Base-by-base conservation (phyloP, 2,113 vertebrate genomes). In the Corvus moneduloides region DNA sequence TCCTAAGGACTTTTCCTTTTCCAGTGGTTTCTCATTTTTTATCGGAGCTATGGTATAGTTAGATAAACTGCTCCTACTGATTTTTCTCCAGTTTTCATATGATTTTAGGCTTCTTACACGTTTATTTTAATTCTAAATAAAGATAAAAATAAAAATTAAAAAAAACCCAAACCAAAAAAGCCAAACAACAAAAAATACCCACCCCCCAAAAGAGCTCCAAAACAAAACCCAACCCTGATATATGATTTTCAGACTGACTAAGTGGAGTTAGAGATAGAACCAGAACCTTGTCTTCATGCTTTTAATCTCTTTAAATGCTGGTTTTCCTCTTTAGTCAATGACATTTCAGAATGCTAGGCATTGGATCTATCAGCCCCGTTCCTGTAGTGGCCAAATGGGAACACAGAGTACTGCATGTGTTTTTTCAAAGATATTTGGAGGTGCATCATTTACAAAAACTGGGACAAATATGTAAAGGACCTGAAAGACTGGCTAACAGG, bases 201-300 rank as follows among this genome's bases (percentile, higher is more conserved):
- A 0, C 4, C 2, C 5, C 8, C 8, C 18, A 49, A 69, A 39
- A 28, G 32, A 59, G 2, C 10, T 16, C 17, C 30, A 28, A 62
- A 33, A 16, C 5, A 30, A 37, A 37, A 22, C 48, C 12, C 6
- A 43, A 11, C 11, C 3, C 17, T 24, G 3, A 61, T 16, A 17
- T 2, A 33, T 24, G 28, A 48, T 67, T 84, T 92, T 51, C 26
- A 61, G 43, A 28, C 9, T 49, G 35, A 51, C 28, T 72, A 62
- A 62, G 7, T 1, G 1, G 32, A 55, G 3, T 46, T 61, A 64
- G 41, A 78, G 6, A 18, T 26, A 41, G 13, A 37, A 32, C 8
- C n/a, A 37, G 12, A 37, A n/a, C 10, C 39, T 44, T 63, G 5
- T 28, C 52, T 74, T 59, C 0, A 1, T 56, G 49, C 17, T 73